Conservation (phyloP, 23 tunicate genomes). For the Ciona savignyi region DNA sequence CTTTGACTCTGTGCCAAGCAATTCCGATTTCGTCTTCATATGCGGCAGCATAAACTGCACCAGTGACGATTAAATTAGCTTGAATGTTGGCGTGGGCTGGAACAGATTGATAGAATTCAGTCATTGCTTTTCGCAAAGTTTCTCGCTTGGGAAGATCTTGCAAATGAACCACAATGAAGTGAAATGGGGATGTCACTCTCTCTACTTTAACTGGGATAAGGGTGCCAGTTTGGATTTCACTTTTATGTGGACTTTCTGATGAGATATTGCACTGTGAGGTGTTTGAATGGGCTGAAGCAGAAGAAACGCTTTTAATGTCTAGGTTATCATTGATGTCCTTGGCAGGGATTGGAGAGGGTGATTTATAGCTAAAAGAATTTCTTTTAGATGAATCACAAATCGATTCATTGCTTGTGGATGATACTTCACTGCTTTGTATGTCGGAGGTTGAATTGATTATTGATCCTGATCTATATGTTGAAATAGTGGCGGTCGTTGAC, state of each 20-base stretch:
- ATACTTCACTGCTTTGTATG: too few relatives aligned
- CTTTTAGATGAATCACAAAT: too few relatives aligned
- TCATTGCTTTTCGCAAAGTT: conserved; percentile 1
- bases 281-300: background rate
- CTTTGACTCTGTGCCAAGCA: conserved; percentile 24
- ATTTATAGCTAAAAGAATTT: too few relatives aligned
- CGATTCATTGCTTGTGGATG: background rate
- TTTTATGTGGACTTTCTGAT: background rate
- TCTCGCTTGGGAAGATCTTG: conserved; percentile 22
- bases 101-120: conserved; percentile 4
- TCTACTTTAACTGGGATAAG: conserved; percentile 19
- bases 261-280: too few relatives aligned
- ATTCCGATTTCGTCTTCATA: background rate
- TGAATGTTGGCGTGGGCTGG: background rate
- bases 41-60: conserved; percentile 18
- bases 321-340: background rate
- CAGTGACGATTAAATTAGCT: background rate
- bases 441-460: background rate
- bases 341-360: too few relatives aligned
- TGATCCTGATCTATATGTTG: too few relatives aligned
- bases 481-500: background rate
- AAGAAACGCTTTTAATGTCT: background rate
- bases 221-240: background rate
- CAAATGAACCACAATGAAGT: conserved; percentile 17
- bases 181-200: conserved; percentile 17